Conservation (phyloP, 2,113 vertebrate genomes). For the Thryonomys swinderianus region DNA sequence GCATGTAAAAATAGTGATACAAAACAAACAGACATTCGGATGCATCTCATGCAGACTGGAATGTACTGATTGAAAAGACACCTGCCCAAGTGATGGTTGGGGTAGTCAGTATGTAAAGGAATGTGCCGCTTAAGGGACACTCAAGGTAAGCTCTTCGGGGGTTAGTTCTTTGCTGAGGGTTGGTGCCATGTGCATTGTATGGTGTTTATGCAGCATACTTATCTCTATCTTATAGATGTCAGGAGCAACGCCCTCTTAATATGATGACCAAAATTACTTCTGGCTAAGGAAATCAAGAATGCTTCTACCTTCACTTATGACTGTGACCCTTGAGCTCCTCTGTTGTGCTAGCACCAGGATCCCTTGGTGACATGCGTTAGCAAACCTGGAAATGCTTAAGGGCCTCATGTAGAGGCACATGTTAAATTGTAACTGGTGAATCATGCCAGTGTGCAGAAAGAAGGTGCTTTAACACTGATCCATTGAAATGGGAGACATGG, state of each 20-base stretch:
- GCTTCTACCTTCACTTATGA: background rate
- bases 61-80: too few species aligned
- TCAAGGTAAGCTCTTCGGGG: background rate
- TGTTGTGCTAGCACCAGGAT: background rate
- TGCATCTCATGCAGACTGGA: too few species aligned
- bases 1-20: too few species aligned
- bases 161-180: background rate
- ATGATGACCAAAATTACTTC: background rate
- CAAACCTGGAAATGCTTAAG: background rate
- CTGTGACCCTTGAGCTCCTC: background rate
- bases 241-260: background rate
- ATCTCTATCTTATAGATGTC: background rate
- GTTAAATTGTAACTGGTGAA: constrained; percentile 11
- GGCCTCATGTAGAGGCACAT: background rate
- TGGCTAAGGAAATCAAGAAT: background rate
- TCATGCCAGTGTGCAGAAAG: constrained; percentile 7
- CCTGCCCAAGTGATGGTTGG: too few species aligned
- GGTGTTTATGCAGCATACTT: background rate
- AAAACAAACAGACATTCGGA: too few species aligned
- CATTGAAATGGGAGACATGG: constrained; percentile 10
- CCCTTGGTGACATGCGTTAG: background rate
- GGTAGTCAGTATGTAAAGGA: background rate
- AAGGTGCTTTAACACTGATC: background rate
- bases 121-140: background rate
- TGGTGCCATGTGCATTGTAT: background rate